Base-by-base conservation (phyloP, 2,113 vertebrate species). In the Calypte anna region DNA sequence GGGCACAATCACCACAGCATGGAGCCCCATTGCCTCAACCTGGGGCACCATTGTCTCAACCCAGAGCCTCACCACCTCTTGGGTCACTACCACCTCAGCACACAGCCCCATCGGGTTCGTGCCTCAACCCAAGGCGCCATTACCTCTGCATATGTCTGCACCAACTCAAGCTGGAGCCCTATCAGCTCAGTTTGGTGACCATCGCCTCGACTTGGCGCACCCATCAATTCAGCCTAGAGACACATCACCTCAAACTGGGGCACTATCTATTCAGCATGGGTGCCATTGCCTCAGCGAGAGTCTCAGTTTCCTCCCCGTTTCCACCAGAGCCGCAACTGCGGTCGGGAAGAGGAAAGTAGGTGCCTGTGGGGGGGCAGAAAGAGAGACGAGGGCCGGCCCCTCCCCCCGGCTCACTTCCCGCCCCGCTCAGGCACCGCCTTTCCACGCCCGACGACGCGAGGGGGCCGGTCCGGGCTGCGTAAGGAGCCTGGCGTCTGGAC, bases 161-260 rank as follows among this genome's bases (percentile, higher is more conserved):
- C 40, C 40, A 40, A 40, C 40, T 40, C 11, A 40, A 12, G 16
- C 46, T 46, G 46, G 46, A 46, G 46, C 46, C 46, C 20, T 21
- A 46, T 10, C 44, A 17, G 38, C 22, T 68, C 44, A 59, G 3
- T 23, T 22, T 22, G 20, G 46, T 19, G 46, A 8, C 27, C 51
- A 28, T 4, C 14, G 11, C 17, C 9, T 21, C n/a, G 30, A 11
- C 16, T 8, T 10, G 20, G 4, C 10, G 16, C 10, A 33, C 24
- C 20, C 3, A 7, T 21, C 33, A 57, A 15, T 38, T 33, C n/a
- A 67, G 0, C 17, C 3, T 16, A 8, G 4, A 5, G 19, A 30
- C 7, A 18, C 8, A 16, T 7, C 31, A 13, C 30, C 14, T 59
- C 33, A 59, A 63, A 3, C 80, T 23, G 27, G 46, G 23, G 23